These are phyloP conservation scores for Calliphora vicina DNA, from an alignment of 1,140 invertebrate species.

Conservation along the genomic window DNA sequence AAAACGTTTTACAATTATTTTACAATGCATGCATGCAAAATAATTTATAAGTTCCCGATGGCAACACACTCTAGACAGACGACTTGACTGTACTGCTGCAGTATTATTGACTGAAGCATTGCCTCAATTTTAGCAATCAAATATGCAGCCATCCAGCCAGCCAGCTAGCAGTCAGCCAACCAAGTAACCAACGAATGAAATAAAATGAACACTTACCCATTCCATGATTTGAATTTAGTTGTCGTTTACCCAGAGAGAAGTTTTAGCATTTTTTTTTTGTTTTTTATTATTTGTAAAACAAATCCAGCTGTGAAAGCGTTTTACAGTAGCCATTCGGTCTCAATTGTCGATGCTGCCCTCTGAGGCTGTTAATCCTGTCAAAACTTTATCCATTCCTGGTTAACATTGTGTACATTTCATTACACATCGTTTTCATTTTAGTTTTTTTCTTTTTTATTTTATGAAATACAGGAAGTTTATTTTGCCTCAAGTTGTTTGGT, in stretches of 20 bases:
- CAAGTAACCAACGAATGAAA: constrained; percentile 10
- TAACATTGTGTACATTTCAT: constrained; percentile 24
- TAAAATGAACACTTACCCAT: not conserved
- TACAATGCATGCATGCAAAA: constrained; percentile 38
- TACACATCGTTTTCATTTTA: not conserved
- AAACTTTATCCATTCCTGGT: constrained; percentile 27
- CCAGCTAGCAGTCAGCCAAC: not conserved
- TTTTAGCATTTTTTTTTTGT: not conserved
- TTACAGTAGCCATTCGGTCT: constrained; percentile 26
- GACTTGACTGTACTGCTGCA: constrained; percentile 8
- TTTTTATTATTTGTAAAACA: not conserved
- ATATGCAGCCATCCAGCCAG: constrained; percentile 3
- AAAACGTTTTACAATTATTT: constrained; percentile 2
- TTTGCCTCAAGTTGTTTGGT: constrained; percentile 26
- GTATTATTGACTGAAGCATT: constrained; percentile 17
- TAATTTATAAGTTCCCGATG: constrained; percentile 43
- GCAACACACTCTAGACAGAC: constrained; percentile 35
- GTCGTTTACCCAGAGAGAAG: not conserved
- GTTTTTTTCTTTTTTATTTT: not conserved
- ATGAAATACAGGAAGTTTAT: constrained; percentile 22
- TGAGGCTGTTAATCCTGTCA: constrained; percentile 19
- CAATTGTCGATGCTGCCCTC: constrained; percentile 2
- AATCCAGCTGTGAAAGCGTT: constrained; percentile 32
- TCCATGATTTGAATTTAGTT: constrained; percentile 7
- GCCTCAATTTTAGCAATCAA: constrained; percentile 24